Base-by-base conservation (phyloP, 2,113 vertebrate genomes). In the Peromyscus leucopus region DNA sequence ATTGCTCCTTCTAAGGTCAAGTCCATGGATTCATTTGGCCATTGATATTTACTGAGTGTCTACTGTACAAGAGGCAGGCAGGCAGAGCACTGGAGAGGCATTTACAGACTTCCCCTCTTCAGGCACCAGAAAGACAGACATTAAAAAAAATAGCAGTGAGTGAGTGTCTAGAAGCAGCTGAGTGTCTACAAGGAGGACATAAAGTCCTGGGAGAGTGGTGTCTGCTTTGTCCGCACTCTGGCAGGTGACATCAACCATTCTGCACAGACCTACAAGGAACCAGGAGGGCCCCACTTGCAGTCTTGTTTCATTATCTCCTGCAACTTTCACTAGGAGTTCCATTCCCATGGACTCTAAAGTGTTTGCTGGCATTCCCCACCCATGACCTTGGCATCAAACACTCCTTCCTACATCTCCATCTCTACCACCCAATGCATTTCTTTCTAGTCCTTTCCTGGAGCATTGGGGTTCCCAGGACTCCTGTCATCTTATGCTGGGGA, bases 381-480 rank as follows among this genome's bases (percentile, higher is more conserved):
- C 63, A 46, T 48, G 39, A 21, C 26, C 10, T 21, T 46, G 61
- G 4, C 39, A 67, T 42, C 28, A 21, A 65, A 48, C 1, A 1
- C 17, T 46, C 28, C 10, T 22, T 33, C 13, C 42, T 48, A 86
- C 24, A 46, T 8, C 16, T 13, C 78, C 4, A 67, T 39, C 17
- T 74, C 39, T 4, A 22, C 19, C 46, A 82, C 15, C 28, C 22
- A 17, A 26, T 10, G 7, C 39, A 55, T 31, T 22, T 88, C 55
- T 74, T 93, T 63, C 57, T 74, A 55, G 42, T 39, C 21, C 19
- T 46, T 15, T 94, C 26, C 92, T 92, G 74, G 74, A 87, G 59
- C 22, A 19, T 0, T 2, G 22, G 39, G 13, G 24, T 69, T 69
- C 57, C 26, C 19, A 21, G 84, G 42, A 2, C 57, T 75, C 65